Conservation (phyloP, 2,797 vertebrate species). For the Aphelocoma californica region DNA sequence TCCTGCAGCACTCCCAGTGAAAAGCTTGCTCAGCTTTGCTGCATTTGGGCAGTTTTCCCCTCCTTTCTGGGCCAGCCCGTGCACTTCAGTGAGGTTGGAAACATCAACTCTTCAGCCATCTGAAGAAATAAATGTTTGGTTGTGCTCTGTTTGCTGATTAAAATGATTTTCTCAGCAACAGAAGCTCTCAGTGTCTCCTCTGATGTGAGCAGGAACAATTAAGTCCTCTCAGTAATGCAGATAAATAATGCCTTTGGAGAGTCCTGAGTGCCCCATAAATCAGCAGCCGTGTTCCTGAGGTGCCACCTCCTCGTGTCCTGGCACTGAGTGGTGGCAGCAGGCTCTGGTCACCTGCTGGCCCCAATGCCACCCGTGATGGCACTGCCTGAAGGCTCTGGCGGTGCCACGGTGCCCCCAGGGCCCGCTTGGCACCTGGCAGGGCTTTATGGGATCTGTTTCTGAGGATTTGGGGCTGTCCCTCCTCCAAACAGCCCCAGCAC, state of each 20-base stretch:
- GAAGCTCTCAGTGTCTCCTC: not conserved
- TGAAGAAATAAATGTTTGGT: not conserved
- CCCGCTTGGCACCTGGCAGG: not conserved
- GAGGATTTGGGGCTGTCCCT: not conserved
- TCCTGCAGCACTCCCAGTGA: not conserved
- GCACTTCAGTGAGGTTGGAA: not conserved
- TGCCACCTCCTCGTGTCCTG: not conserved
- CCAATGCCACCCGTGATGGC: not conserved
- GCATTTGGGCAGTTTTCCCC: not conserved
- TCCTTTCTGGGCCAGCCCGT: not conserved
- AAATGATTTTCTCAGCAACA: not conserved
- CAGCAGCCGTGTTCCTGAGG: not conserved
- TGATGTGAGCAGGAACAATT: slow-evolving; percentile 44
- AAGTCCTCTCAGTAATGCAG: slow-evolving; percentile 30
- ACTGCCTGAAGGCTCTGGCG: not conserved
- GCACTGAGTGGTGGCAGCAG: not conserved
- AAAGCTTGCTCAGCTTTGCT: not conserved
- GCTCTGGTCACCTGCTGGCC: not conserved
- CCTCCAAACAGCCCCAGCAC: rapidly evolving
- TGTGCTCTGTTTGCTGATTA: slow-evolving; percentile 3
- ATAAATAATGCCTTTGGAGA: slow-evolving; percentile 33
- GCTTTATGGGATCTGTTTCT: not conserved
- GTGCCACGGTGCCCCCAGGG: not conserved
- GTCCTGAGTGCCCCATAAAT: not conserved
- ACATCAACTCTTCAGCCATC: not conserved